Base-by-base conservation (phyloP, 2,888 invertebrate genomes). In the Zaprionus obscuricornis region DNA sequence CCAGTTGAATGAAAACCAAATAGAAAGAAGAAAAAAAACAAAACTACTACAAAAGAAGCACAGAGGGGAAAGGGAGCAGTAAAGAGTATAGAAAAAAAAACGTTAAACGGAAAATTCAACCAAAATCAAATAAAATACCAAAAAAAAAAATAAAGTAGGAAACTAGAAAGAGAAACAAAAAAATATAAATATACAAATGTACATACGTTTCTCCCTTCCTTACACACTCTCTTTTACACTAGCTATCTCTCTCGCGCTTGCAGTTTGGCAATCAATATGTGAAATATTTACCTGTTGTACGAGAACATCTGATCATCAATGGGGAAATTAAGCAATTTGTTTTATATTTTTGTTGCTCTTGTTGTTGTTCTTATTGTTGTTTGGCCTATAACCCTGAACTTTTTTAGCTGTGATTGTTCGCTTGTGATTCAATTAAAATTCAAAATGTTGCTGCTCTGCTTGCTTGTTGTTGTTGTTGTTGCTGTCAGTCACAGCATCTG, bases 1-100 rank as follows among this genome's bases (percentile, higher is more conserved):
- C 68, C 68, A 74, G 78, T 78, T 74, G 78, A 85, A 85, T 78
- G 71, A 82, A n/a, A 74, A 82, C 66, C 60, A 56, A 56, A 63
- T 31, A 62, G 34, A 52, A 36, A 36, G 34, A 64, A 13, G n/a
- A 5, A 45, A 31, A 39, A 31, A 51, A 22, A 34, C 34, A 26
- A 34, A 60, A 49, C 31, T 31, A 37, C 55, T 52, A 46, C 40
- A 40, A 33, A 22, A 39, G 52, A 36, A 63, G 54, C 37, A 16
- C 27, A 49, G 50, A 51, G 52, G 34, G 22, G 22, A 4, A 11
- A 22, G n/a, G 39, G 26, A 43, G n/a, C n/a, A n/a, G n/a, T n/a
- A n/a, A n/a, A n/a, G 22, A 29, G 42, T 24, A 27, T 11, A 16
- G 22, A 42, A 20, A 29, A 22, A 29, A 27, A 33, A 49, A 47